A percentile compares a stretch with the other conserved stretches of the same genome.
These are phyloP conservation scores for Candoia aspera DNA, from an alignment of 2,113 vertebrate species.

Conservation along the genomic window DNA sequence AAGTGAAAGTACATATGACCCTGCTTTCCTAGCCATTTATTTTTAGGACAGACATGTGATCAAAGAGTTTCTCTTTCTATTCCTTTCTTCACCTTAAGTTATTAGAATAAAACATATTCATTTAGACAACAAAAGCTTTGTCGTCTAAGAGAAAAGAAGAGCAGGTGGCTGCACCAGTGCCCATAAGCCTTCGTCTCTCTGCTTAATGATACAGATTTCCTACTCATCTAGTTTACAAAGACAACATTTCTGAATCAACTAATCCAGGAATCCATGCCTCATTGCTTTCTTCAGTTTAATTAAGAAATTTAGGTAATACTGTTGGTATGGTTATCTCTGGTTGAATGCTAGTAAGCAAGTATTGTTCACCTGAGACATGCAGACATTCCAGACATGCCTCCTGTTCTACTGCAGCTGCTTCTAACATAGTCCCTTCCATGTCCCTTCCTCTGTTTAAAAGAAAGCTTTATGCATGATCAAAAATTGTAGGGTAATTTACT, in stretches of 20 bases:
- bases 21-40: not conserved
- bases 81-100: not conserved
- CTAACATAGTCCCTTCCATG: too few relatives aligned
- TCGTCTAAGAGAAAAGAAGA: too few relatives aligned
- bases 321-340: not conserved
- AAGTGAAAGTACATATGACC: not conserved
- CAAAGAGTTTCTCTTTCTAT: not conserved
- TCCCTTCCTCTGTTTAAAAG: too few relatives aligned
- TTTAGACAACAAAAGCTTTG: not conserved
- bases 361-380: not conserved
- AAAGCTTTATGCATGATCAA: too few relatives aligned
- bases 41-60: not conserved
- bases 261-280: not conserved
- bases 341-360: too few relatives aligned
- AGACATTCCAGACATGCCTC: too few relatives aligned
- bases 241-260: not conserved
- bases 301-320: not conserved
- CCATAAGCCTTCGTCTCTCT: too few relatives aligned
- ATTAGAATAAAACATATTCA: not conserved
- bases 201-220: too few relatives aligned
- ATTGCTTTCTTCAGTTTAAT: not conserved
- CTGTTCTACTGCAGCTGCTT: too few relatives aligned
- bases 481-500: too few relatives aligned
- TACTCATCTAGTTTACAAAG: too few relatives aligned
- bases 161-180: too few relatives aligned